Evolutionary conservation across 2,797 vertebrate genomes (phyloP).

Genomic region (Coluber constrictor): DNA sequence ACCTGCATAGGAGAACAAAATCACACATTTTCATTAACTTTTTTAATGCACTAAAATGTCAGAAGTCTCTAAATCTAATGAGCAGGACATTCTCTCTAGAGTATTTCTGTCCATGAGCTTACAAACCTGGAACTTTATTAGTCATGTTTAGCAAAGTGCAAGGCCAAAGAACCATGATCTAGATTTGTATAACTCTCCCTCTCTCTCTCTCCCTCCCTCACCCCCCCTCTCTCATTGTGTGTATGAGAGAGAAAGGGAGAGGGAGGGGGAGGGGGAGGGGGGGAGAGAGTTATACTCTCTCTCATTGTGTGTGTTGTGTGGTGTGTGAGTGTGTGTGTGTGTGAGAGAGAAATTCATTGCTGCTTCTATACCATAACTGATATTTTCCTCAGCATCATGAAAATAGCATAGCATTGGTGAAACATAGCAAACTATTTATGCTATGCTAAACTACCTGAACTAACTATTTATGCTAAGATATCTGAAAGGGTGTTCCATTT

Average conservation of each 20-base stretch:
- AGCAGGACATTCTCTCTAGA: conserved; percentile 54
- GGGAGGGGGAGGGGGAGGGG: no score
- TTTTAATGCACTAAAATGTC: conserved; percentile 38
- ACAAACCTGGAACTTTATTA: conserved; percentile 46
- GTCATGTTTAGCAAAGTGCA: conserved; percentile 32
- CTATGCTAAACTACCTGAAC: no score
- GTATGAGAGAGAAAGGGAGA: no score
- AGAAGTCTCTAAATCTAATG: conserved; percentile 49
- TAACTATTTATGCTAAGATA: accelerated
- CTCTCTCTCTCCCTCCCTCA: no score
- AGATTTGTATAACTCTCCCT: not conserved
- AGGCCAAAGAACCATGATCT: conserved; percentile 35
- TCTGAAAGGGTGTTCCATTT: not conserved
- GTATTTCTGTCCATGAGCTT: conserved; percentile 33
- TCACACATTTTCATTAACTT: conserved; percentile 34
- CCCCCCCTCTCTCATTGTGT: no score
- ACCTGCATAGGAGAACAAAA: conserved; percentile 4
- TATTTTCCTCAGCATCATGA: conserved; percentile 21
- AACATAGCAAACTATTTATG: accelerated
- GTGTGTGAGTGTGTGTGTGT: no score
- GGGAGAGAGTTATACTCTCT: no score
- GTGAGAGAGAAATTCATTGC: not conserved
- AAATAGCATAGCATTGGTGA: not conserved
- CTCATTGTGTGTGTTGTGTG: no score
- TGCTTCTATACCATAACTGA: not conserved